Percentiles rank a stretch among this genome's conserved stretches.
Conservation (phyloP, 37 sponge, comb jelly and placozoan genomes). For the Cliona cf. orientalis region DNA sequence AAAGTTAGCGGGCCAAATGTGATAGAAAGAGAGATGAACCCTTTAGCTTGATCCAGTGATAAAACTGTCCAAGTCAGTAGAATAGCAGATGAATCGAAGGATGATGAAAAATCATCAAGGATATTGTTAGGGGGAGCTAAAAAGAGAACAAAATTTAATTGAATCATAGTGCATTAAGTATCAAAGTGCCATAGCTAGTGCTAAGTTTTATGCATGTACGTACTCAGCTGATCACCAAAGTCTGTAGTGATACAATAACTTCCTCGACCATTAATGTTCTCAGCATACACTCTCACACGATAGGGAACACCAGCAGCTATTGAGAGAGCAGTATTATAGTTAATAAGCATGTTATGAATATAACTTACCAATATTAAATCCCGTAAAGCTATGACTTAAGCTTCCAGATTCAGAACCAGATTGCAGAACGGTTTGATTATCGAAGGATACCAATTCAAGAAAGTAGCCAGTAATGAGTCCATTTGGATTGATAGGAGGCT, state of each 20-base stretch:
- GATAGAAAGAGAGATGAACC: slow-evolving; percentile 22
- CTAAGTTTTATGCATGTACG: not conserved
- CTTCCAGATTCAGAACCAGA: too few relatives aligned
- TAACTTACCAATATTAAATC: too few relatives aligned
- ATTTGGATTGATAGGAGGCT: not conserved
- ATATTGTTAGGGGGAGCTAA: not conserved
- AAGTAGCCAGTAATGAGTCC: slow-evolving; percentile 8
- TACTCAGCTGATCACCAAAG: slow-evolving; percentile 29
- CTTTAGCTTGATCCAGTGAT: slow-evolving; percentile 30
- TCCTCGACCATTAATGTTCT: slow-evolving; percentile 1
- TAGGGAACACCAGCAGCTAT: slow-evolving; percentile 36
- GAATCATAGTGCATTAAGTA: not conserved
- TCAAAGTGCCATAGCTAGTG: not conserved
- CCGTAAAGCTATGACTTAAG: too few relatives aligned
- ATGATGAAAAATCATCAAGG: not conserved
- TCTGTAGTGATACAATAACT: not conserved
- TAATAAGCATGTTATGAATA: too few relatives aligned
- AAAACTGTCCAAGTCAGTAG: slow-evolving; percentile 18
- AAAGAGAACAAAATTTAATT: not conserved
- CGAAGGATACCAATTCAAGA: not conserved
- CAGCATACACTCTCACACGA: slow-evolving; percentile 9
- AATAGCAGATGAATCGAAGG: not conserved
- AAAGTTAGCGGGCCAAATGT: too few relatives aligned
- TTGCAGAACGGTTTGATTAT: too few relatives aligned
- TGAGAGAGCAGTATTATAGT: too few relatives aligned